Percentiles rank a stretch among this genome's conserved stretches.
phyloP scores from a whole-genome alignment of 2,113 vertebrate genomes.

The Taurulus bubalis region DNA sequence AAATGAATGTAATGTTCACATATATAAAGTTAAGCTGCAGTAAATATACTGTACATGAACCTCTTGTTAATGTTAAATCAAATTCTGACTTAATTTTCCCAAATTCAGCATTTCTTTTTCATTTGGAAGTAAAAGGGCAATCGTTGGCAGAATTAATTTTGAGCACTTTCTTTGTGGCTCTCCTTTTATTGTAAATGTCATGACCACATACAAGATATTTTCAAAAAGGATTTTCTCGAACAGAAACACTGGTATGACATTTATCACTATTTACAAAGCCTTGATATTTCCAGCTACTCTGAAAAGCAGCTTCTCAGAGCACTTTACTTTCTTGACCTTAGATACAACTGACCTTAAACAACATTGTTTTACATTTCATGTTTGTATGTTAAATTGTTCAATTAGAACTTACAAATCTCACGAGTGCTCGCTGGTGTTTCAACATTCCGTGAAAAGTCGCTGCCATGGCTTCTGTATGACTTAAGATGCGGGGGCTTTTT shows the following conservation, averaged over 20 bases:
- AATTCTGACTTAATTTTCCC: background rate
- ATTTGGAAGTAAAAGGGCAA: background rate
- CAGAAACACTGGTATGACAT: background rate
- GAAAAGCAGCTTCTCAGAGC: slow-evolving; percentile 31
- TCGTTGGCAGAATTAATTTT: background rate
- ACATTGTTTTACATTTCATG: slow-evolving; percentile 42
- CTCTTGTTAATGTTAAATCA: background rate
- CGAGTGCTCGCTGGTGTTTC: slow-evolving; percentile 67
- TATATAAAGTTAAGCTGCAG: background rate
- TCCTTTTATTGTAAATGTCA: background rate
- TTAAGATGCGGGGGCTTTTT: slow-evolving; percentile 49
- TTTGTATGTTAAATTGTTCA: slow-evolving; percentile 73
- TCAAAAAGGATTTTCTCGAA: background rate
- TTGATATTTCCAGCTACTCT: slow-evolving; percentile 41
- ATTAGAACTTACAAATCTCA: slow-evolving; percentile 57
- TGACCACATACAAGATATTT: background rate
- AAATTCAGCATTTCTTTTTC: background rate
- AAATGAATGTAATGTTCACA: slow-evolving; percentile 1
- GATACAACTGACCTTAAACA: slow-evolving; percentile 25
- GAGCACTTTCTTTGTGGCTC: slow-evolving; percentile 2
- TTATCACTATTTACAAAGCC: slow-evolving; percentile 8
- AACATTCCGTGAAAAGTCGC: slow-evolving; percentile 52
- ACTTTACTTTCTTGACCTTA: slow-evolving; percentile 17
- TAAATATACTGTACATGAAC: background rate
- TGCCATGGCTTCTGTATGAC: slow-evolving; percentile 27